Conservation (phyloP, 2,888 invertebrate species). For the Phortica magna region DNA sequence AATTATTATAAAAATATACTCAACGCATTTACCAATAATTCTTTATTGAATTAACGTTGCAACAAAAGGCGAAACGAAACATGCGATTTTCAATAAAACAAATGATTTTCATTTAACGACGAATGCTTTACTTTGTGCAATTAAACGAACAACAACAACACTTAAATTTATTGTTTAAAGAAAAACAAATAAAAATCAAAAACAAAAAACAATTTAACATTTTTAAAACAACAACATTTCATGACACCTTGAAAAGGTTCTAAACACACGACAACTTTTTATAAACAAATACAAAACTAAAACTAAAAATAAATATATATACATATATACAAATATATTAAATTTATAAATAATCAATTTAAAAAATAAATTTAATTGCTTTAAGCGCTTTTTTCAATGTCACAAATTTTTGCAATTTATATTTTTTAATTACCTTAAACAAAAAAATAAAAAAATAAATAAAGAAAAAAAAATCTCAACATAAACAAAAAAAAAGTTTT, state of each 20-base stretch:
- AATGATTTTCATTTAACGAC: conserved; percentile 32
- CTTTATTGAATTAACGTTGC: conserved; percentile 18
- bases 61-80: conserved; percentile 18
- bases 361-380: conserved; percentile 20
- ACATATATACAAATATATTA: conserved; percentile 33
- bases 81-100: conserved; percentile 35
- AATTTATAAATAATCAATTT: conserved; percentile 26
- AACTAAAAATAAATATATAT: conserved; percentile 21
- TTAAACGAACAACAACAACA: conserved; percentile 25
- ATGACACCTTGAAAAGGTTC: conserved; percentile 10
- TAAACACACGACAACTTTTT: conserved; percentile 22
- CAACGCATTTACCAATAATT: conserved; percentile 9
- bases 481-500: conserved; percentile 14
- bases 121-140: conserved; percentile 44
- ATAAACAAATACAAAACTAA: conserved; percentile 6
- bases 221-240: conserved; percentile 13
- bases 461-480: not conserved
- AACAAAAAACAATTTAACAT: conserved; percentile 5
- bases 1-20: conserved; percentile 22
- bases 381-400: conserved; percentile 21
- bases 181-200: conserved; percentile 28
- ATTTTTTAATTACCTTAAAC: conserved; percentile 31
- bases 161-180: conserved; percentile 26
- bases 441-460: not conserved
- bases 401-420: conserved; percentile 28